Evolutionary conservation across 2,113 vertebrate species (phyloP).

Genomic region (Ictalurus furcatus): DNA sequence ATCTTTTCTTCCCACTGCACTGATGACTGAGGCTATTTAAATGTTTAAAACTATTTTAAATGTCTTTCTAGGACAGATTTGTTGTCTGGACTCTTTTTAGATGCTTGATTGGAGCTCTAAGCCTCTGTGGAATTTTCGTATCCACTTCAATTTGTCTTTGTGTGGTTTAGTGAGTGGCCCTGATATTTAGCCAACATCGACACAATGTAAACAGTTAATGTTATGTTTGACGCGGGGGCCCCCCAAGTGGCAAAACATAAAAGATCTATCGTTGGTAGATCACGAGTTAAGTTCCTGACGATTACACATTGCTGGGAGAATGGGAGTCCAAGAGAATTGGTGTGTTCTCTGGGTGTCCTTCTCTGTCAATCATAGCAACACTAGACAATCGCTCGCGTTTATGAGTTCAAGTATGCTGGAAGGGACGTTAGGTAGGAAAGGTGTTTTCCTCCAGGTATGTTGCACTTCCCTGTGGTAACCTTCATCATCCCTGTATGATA

Average conservation of each 20-base stretch:
- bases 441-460: not conserved
- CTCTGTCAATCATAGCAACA: not conserved
- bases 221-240: not conserved
- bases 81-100: slow-evolving; percentile 48
- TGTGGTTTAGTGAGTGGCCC: not conserved
- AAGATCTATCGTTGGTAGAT: not conserved
- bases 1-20: slow-evolving; percentile 45
- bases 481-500: not conserved
- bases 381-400: not conserved
- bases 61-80: slow-evolving; percentile 45
- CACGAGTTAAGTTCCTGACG: not conserved
- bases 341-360: not conserved
- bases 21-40: not conserved
- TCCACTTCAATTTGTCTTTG: slow-evolving; percentile 10
- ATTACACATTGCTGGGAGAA: no score
- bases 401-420: not conserved
- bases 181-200: not conserved
- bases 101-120: slow-evolving; percentile 26
- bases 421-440: not conserved
- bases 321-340: not conserved
- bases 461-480: not conserved
- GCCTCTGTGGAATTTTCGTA: not conserved
- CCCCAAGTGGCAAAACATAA: not conserved
- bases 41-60: slow-evolving; percentile 10
- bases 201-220: not conserved